Conservation (phyloP, 2,888 invertebrate genomes). For the Lithosia quadra region DNA sequence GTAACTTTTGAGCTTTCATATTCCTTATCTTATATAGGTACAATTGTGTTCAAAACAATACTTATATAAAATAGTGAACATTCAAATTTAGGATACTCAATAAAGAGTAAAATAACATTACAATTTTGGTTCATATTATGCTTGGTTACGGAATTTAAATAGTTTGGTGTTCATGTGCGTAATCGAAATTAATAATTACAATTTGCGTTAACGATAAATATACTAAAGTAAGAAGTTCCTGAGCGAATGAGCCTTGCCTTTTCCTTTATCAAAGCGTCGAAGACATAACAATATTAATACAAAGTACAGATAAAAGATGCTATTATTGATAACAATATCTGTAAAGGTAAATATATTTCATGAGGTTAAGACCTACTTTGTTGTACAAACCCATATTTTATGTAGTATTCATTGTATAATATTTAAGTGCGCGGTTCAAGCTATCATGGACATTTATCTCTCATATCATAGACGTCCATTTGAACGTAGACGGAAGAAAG, state of each 20-base stretch:
- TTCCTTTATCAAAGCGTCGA: neutral
- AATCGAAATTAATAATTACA: too few relatives aligned
- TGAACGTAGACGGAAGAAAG: neutral
- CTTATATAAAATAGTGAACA: too few relatives aligned
- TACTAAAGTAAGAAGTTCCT: neutral
- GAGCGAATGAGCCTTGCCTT: neutral
- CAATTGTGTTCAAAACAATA: too few relatives aligned
- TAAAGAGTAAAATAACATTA: too few relatives aligned
- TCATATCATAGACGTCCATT: neutral
- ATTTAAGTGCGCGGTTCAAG: neutral
- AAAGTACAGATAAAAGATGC: neutral
- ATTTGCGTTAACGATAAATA: too few relatives aligned
- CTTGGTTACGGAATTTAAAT: too few relatives aligned
- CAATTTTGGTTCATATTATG: too few relatives aligned
- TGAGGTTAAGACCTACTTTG: neutral
- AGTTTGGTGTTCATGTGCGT: too few relatives aligned
- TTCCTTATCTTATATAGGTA: too few relatives aligned
- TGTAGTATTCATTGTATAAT: neutral
- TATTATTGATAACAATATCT: neutral
- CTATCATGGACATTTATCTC: neutral
- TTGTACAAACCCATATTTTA: neutral
- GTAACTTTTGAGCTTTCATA: too few relatives aligned
- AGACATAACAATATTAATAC: neutral
- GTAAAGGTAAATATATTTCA: neutral
- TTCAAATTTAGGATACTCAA: too few relatives aligned